A percentile compares a stretch with the other conserved stretches of the same genome.
phyloP scores from a whole-genome alignment of 2,888 invertebrate species.

The Flexamia atlantica region DNA sequence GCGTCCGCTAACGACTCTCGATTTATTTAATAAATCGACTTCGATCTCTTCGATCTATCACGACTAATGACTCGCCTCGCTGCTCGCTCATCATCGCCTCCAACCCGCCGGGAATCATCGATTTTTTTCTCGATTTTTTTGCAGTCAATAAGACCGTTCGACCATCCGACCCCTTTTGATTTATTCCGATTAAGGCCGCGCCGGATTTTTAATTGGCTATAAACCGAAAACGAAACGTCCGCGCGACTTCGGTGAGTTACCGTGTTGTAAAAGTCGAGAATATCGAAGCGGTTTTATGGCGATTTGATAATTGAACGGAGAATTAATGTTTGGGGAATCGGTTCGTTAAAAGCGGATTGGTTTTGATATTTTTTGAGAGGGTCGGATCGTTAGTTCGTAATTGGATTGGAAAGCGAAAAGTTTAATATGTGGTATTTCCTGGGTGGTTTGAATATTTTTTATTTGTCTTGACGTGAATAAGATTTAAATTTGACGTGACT shows the following conservation, averaged over 20 bases:
- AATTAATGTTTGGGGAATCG: slow-evolving; percentile 31
- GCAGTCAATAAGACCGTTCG: no score
- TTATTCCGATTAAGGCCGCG: slow-evolving; percentile 29
- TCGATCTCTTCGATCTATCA: slow-evolving; percentile 47
- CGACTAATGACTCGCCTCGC: slow-evolving; percentile 11
- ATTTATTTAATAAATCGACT: slow-evolving; percentile 55
- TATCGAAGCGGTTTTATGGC: slow-evolving; percentile 26
- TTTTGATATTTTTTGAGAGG: slow-evolving; percentile 1
- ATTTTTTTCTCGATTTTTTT: slow-evolving; percentile 42
- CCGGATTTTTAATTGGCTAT: slow-evolving; percentile 38
- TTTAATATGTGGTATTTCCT: no score
- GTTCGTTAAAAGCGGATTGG: slow-evolving; percentile 33
- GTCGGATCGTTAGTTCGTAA: neutral
- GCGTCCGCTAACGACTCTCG: slow-evolving; percentile 49
- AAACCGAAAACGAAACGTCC: slow-evolving; percentile 13
- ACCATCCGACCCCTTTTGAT: neutral
- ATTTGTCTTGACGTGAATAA: no score
- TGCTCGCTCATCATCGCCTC: slow-evolving; percentile 6
- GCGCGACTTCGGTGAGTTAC: slow-evolving; percentile 26
- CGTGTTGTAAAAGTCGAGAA: slow-evolving; percentile 24
- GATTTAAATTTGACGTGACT: no score
- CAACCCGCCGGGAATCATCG: slow-evolving; percentile 25
- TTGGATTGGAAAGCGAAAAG: neutral
- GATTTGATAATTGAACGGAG: neutral
- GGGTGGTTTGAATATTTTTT: no score